Base-by-base conservation (phyloP, 2,797 vertebrate genomes). In the Decapterus maruadsi region DNA sequence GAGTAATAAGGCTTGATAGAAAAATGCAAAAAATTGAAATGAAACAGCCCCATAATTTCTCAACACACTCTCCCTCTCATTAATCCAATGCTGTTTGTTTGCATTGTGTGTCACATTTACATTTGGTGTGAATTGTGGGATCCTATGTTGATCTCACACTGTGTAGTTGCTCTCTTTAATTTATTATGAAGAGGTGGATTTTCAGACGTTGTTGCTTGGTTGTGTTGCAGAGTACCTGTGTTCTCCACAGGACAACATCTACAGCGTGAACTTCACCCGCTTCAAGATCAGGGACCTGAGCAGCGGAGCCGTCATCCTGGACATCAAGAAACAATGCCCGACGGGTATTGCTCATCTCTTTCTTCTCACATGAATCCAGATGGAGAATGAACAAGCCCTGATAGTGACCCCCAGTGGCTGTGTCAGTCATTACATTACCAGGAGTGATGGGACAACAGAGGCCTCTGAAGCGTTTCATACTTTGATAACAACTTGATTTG, bases 231-330 rank as follows among this genome's bases (percentile, higher is more conserved):
- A 95, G 81, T 97, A 97, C 82, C 91, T 97, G 74, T 98, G 97
- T 84, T 95, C 92, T 79, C 96, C 96, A 0, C 95, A 96, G 72
- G 97, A 98, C 87, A 98, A 98, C 60, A 74, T 97, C 86, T 97
- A 96, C 91, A 96, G 95, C 68, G 96, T 98, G 60, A 96, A 93
- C 84, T 97, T 98, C 90, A 97, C 96, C 17, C 95, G 96, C 66
- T 98, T 98, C 93, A 97, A 96, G 93, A 98, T 98, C 84, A 94
- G 97, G 66, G 96, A 98, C 85, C 90, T 98, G 81, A 95, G 95
- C 86, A 95, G 95, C 1, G 95, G 97, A 78, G 95, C 95, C 0
- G 94, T 97, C 75, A 94, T 98, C 22, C 95, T 98, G 69, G 96
- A 97, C 84, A 96, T 98, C 29, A 96, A 96, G 68, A 97, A 97